Conservation (phyloP, 2,888 invertebrate species). For the Caradrina clavipalpis region DNA sequence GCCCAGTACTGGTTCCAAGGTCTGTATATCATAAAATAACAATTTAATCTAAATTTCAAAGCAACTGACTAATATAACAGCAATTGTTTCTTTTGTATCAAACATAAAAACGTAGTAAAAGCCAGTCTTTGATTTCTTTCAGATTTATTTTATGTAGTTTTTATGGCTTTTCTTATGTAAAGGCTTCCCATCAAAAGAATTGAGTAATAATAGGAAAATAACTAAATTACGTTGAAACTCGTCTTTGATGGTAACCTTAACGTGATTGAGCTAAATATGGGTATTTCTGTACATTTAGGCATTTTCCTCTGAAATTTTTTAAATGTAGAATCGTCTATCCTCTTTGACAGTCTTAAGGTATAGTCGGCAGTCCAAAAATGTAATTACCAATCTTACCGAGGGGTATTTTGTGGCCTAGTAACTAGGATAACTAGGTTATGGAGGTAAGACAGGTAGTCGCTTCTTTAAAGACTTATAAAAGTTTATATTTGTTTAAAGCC, state of each 20-base stretch:
- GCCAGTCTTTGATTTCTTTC: slow-evolving; percentile 20
- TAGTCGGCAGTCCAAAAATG: too few species aligned
- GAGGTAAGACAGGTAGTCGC: too few species aligned
- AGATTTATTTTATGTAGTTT: slow-evolving; percentile 12
- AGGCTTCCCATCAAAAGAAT: slow-evolving; percentile 33
- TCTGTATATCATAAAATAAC: slow-evolving; percentile 11
- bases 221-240: slow-evolving; percentile 3
- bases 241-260: slow-evolving; percentile 13
- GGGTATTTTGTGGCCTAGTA: too few species aligned
- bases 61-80: background rate
- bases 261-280: background rate
- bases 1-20: background rate
- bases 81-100: slow-evolving; percentile 29
- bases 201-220: slow-evolving; percentile 23
- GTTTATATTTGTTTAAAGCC: too few species aligned
- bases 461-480: too few species aligned
- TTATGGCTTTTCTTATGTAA: slow-evolving; percentile 29
- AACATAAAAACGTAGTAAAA: slow-evolving; percentile 21
- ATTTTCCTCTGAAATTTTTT: background rate
- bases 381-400: too few species aligned
- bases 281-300: too few species aligned
- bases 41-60: slow-evolving; percentile 13
- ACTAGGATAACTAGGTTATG: too few species aligned
- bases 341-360: too few species aligned
- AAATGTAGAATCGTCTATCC: background rate